Evolutionary conservation across 2,888 invertebrate genomes (phyloP), one percentile per base, ranked within the genome.

Genomic region (Hydropsyche betteni): DNA sequence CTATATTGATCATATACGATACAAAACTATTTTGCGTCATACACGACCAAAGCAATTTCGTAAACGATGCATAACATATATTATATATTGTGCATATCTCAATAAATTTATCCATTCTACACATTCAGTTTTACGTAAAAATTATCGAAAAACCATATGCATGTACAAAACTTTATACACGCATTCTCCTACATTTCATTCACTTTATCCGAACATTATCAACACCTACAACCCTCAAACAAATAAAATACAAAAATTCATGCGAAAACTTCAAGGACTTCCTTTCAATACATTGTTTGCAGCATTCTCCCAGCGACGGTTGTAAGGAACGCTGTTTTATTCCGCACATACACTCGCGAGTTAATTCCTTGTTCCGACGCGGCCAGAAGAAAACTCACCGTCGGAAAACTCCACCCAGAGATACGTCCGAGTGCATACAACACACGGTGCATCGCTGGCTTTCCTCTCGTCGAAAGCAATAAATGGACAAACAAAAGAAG

Each of bases 401-500:
- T 10, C 7, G 64, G 64, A 64, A 64, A 64, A 64, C 24, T 16
- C 16, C 8, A 44, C 44, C 44, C 44, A 44, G 6, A 10, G 6
- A 44, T 44, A 44, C 44, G 10, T 6, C 10, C 44, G 44, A 44
- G 44, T 44, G 44, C 7, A 6, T 44, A 58, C 58, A 58, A 8
- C 16, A 64, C n/a, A 8, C 64, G 36, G 33, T 36, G 33, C 16
- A 58, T 8, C 34, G 64, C 36, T 64, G 36, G 36, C 34, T 64
- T 64, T 64, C 24, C 64, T 64, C 64, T 34, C 69, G 14, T 7
- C 50, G 14, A 69, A 50, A 69, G 36, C 69, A 7, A 50, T 69
- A 69, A 69, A 69, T 69, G 44, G 64, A 64, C 24, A 69, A 69
- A 69, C 69, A 50, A 50, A 69, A 50, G 51, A 50, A 36, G 34